Conservation (phyloP, 2,888 invertebrate genomes). For the Emesis furor region DNA sequence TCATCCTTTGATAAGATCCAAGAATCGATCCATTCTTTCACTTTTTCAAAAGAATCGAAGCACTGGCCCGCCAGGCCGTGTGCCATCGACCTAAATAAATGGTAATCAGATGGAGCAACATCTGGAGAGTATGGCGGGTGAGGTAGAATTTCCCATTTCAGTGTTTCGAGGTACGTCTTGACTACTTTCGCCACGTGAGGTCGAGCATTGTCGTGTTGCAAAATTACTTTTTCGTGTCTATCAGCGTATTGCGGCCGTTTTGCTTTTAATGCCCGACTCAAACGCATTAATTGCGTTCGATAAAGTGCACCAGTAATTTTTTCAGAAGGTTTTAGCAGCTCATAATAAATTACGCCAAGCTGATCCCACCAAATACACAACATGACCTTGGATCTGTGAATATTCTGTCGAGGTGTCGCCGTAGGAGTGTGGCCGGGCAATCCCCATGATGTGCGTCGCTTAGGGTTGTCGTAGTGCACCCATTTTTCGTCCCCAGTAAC, state of each 20-base stretch:
- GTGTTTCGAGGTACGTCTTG: conserved; percentile 48
- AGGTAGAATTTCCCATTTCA: conserved; percentile 57
- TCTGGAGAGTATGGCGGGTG: conserved; percentile 29
- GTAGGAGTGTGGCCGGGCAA: not conserved
- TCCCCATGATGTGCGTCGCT: conserved; percentile 51
- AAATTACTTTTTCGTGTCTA: conserved; percentile 60
- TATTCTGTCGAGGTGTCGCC: conserved; percentile 49
- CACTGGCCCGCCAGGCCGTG: no score
- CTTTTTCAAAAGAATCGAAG: no score
- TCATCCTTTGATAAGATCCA: no score
- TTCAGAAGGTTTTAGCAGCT: conserved; percentile 53
- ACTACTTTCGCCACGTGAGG: conserved; percentile 52
- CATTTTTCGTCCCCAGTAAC: conserved; percentile 44
- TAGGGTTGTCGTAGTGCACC: conserved; percentile 59
- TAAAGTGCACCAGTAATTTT: conserved; percentile 42
- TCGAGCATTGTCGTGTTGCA: conserved; percentile 61
- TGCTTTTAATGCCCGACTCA: conserved; percentile 53
- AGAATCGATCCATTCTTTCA: no score
- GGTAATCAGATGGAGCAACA: no score
- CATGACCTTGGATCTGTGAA: conserved; percentile 39
- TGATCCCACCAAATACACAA: conserved; percentile 15
- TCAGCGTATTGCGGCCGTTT: conserved; percentile 55
- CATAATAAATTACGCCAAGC: conserved; percentile 52
- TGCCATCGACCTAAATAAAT: no score
- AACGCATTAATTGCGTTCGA: conserved; percentile 57